phyloP scores from a whole-genome alignment of 2,888 invertebrate species.

The Luperina testacea region DNA sequence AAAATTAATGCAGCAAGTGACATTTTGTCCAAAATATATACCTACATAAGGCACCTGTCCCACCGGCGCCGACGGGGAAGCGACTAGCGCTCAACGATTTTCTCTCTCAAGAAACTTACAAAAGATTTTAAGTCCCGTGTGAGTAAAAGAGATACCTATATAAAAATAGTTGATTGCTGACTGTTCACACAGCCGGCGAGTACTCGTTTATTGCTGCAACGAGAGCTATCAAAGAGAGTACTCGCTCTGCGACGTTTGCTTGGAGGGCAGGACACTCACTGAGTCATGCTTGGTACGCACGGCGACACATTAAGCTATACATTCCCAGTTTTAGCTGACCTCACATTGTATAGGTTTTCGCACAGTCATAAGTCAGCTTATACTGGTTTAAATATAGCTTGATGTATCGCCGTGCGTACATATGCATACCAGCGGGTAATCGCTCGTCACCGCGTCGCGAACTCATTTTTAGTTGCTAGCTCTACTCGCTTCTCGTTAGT shows the following conservation, averaged over 20 bases:
- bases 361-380: no score
- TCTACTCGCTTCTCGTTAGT: background rate
- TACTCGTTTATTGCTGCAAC: background rate
- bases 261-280: background rate
- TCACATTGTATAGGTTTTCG: no score
- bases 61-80: background rate
- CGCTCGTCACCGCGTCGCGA: background rate
- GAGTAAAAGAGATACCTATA: background rate
- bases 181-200: background rate
- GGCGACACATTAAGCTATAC: no score
- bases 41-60: background rate
- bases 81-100: background rate
- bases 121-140: background rate
- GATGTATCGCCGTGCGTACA: no score
- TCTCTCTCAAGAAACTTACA: background rate
- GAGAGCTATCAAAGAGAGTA: background rate
- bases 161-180: background rate
- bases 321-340: no score
- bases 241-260: background rate
- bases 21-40: background rate
- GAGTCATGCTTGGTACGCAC: background rate
- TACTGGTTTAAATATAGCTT: no score
- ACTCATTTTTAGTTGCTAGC: background rate
- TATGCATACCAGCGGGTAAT: background rate
- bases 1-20: slow-evolving; percentile 1